Conservation (phyloP, 2,113 vertebrate genomes). For the Crocuta crocuta region DNA sequence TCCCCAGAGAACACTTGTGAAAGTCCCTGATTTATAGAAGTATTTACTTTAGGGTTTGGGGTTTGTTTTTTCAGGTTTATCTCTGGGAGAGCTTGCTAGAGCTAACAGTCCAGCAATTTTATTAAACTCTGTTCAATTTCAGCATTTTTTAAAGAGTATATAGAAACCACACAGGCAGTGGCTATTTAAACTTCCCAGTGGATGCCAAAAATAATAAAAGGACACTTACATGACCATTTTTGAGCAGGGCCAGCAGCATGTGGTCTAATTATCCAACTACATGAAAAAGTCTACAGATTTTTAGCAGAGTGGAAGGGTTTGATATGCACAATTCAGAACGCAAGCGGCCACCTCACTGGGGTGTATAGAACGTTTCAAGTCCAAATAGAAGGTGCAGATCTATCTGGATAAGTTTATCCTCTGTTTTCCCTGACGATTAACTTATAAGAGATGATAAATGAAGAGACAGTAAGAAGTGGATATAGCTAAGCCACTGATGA, state of each 20-base stretch:
- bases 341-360: not conserved
- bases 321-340: constrained; percentile 34
- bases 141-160: constrained; percentile 72
- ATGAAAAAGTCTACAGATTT: constrained; percentile 61
- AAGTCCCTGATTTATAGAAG: not conserved
- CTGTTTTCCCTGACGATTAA: not conserved
- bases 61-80: constrained; percentile 72
- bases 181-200: constrained; percentile 73
- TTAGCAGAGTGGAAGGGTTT: constrained; percentile 2
- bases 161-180: constrained; percentile 60
- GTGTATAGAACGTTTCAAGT: not conserved
- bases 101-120: constrained; percentile 69
- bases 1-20: not conserved
- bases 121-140: constrained; percentile 76
- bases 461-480: not conserved
- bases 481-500: not conserved
- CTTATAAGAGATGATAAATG: not conserved
- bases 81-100: constrained; percentile 61
- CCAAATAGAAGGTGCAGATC: not conserved
- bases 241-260: constrained; percentile 69
- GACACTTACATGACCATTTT: constrained; percentile 72
- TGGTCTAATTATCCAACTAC: constrained; percentile 60
- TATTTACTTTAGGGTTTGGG: constrained; percentile 44
- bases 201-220: constrained; percentile 77
- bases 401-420: not conserved